A percentile compares a stretch with the other conserved stretches of the same genome.
These are phyloP conservation scores for Gnatocerus cornutus DNA, from an alignment of 2,888 invertebrate genomes.

Conservation along the genomic window DNA sequence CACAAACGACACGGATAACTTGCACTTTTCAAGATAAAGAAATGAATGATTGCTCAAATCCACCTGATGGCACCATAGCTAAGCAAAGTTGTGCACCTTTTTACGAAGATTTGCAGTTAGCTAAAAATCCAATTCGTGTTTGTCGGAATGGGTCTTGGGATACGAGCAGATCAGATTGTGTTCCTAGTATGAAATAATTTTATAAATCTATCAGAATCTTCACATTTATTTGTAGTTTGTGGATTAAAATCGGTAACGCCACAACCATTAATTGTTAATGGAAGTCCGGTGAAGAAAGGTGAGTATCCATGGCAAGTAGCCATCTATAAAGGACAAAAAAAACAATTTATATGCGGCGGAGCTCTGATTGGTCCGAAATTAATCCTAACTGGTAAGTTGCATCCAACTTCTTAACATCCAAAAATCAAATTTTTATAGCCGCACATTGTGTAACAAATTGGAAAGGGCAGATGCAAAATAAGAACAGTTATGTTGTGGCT, in stretches of 20 bases:
- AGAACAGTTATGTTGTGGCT: conserved; percentile 50
- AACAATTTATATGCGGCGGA: conserved; percentile 61
- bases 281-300: conserved; percentile 57
- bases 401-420: neutral
- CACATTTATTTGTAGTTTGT: conserved; percentile 59
- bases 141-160: conserved; percentile 50
- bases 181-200: conserved; percentile 57
- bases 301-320: conserved; percentile 66
- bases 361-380: conserved; percentile 60
- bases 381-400: conserved; percentile 61
- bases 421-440: conserved; percentile 52
- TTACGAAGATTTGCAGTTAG: conserved; percentile 56
- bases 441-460: conserved; percentile 57
- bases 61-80: conserved; percentile 56
- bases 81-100: conserved; percentile 57
- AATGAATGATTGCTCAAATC: conserved; percentile 42
- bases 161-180: conserved; percentile 56
- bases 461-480: conserved; percentile 29
- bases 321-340: conserved; percentile 54
- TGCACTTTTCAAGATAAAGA: conserved; percentile 46
- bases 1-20: conserved; percentile 45
- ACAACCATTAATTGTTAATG: conserved; percentile 59
- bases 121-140: conserved; percentile 23
- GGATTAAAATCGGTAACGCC: conserved; percentile 61
- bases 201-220: neutral